phyloP scores from a whole-genome alignment of 2,888 invertebrate species.

The Hydrotaea cyrtoneurina region DNA sequence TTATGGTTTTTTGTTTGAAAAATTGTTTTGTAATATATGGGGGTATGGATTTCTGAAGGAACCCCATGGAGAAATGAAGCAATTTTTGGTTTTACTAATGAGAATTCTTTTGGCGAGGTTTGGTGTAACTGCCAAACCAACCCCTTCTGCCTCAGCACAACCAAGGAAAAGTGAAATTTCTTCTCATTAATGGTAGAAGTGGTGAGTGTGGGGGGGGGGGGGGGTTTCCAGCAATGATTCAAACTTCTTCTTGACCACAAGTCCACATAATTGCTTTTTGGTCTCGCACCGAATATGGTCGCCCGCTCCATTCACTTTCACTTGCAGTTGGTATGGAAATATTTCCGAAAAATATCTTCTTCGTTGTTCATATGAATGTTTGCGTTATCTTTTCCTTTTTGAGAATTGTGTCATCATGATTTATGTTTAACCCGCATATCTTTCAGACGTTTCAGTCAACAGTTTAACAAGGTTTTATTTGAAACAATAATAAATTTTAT shows the following conservation, averaged over 20 bases:
- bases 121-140: slow-evolving; percentile 43
- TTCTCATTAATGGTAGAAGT: slow-evolving; percentile 11
- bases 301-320: not conserved
- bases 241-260: slow-evolving; percentile 60
- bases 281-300: not conserved
- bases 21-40: not conserved
- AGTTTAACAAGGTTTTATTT: not conserved
- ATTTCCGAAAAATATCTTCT: not conserved
- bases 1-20: slow-evolving; percentile 8
- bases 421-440: not conserved
- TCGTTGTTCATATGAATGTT: too few relatives aligned
- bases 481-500: slow-evolving; percentile 5
- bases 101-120: slow-evolving; percentile 76
- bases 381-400: not conserved
- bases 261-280: slow-evolving; percentile 31
- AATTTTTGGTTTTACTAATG: slow-evolving; percentile 80
- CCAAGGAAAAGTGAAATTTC: slow-evolving; percentile 47
- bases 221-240: not conserved
- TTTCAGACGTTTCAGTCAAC: not conserved
- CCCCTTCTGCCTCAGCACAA: slow-evolving; percentile 37
- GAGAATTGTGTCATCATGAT: slow-evolving; percentile 27
- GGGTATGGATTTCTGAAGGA: not conserved
- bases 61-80: slow-evolving; percentile 74
- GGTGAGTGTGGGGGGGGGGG: not conserved
- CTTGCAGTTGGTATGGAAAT: not conserved